Percentiles rank a stretch among this genome's conserved stretches.
These are phyloP conservation scores for Caerostris extrusa DNA, from an alignment of 1,140 invertebrate genomes.

Conservation along the genomic window DNA sequence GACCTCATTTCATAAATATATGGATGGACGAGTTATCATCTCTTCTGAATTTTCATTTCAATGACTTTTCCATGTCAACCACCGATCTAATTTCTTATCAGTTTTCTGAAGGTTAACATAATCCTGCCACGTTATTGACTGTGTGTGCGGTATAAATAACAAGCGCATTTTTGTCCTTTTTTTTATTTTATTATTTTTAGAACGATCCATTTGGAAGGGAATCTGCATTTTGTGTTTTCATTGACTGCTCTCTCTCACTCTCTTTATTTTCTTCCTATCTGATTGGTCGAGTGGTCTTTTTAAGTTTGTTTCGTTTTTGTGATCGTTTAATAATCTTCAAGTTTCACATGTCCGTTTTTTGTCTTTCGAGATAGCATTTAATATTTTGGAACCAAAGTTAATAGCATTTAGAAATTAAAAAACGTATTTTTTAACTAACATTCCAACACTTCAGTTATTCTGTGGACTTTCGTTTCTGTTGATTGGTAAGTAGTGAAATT, in stretches of 20 bases:
- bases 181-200: not conserved
- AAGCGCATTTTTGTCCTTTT: not conserved
- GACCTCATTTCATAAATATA: not conserved
- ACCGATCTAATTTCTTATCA: constrained; percentile 26
- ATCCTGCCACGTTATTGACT: not conserved
- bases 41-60: not conserved
- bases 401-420: not conserved
- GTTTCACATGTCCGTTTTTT: not conserved
- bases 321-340: too few species aligned
- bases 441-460: not conserved
- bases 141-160: not conserved
- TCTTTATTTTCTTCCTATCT: not conserved
- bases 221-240: not conserved
- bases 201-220: not conserved
- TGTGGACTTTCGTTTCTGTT: not conserved
- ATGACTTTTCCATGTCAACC: constrained; percentile 24
- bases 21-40: not conserved
- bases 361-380: not conserved
- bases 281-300: not conserved
- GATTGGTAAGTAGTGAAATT: not conserved
- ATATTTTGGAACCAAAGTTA: not conserved
- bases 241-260: not conserved
- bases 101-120: not conserved
- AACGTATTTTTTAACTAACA: not conserved
- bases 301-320: not conserved